Evolutionary conservation across 1,140 invertebrate genomes (phyloP), one percentile per base, ranked within the genome.

Genomic region (Heliconius eleuchia): DNA sequence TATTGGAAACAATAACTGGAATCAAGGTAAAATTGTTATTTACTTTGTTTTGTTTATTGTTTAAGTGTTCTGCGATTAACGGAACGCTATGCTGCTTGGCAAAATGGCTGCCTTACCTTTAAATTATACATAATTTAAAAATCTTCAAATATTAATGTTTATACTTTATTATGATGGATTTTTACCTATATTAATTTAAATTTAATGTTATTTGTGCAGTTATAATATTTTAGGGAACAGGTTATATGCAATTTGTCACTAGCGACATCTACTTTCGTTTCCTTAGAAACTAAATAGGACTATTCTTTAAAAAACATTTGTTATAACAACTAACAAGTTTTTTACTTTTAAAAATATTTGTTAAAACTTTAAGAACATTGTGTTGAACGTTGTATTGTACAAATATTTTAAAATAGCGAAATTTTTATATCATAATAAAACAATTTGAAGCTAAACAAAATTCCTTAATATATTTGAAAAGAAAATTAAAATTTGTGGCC

Each of bases 1-100:
- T 93, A 30, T 78, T 94, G 73, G 89, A 91, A 85, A 84, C 82
- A 7, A 86, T 94, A 30, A 93, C 92, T 55, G 92, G 92, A 84
- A 84, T 93, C 19, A 86, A 93, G 91, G 92, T 94, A 81, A 77
- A 85, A 85, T 74, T 77, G 55, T 57, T 57, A 23, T 27, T 19
- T 60, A n/a, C 23, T 66, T 66, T 66, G 9, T 23, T 66, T 74
- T 82, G 73, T 80, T 80, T 77, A 80, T 42, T 60, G 83, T 83
- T 86, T 83, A 6, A 73, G 16, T 72, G 77, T 88, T 90, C 84
- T 94, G 90, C 85, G 89, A 82, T 80, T 83, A 94, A 94, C 88
- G 92, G 90, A 94, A 93, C 92, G 91, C 85, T 84, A 72, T 87
- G 77, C 82, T 84, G 86, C 82, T 85, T 85, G 78, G 84, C 86